Percentiles rank a stretch among this genome's conserved stretches.
These are phyloP conservation scores for Microtus montanus DNA, from an alignment of 2,113 vertebrate genomes.

Conservation along the genomic window DNA sequence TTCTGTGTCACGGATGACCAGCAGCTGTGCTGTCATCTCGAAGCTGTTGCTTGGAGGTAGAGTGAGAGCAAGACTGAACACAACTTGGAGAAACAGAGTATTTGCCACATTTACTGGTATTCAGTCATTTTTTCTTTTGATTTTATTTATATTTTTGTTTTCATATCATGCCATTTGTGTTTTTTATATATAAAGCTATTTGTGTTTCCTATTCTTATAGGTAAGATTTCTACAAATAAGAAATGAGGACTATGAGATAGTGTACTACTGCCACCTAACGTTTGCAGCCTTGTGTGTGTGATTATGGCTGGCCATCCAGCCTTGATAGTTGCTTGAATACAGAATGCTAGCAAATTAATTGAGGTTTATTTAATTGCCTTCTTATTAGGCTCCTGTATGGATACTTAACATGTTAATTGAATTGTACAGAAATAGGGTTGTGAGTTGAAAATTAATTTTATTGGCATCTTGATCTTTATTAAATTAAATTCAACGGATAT, in stretches of 20 bases:
- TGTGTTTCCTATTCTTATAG: constrained; percentile 54
- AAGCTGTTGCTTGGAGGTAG: not conserved
- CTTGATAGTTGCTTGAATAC: constrained; percentile 49
- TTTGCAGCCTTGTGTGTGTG: constrained; percentile 62
- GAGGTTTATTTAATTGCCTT: constrained; percentile 72
- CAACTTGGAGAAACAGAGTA: not conserved
- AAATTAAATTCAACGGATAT: constrained; percentile 57
- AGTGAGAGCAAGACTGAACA: not conserved
- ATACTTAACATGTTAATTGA: constrained; percentile 69
- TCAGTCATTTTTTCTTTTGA: not conserved
- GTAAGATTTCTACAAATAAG: constrained; percentile 24
- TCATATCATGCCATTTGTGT: constrained; percentile 4
- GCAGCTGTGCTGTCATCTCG: not conserved
- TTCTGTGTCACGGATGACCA: not conserved
- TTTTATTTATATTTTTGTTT: constrained; percentile 44
- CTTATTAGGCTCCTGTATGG: constrained; percentile 52
- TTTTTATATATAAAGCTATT: constrained; percentile 48
- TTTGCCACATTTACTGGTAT: not conserved
- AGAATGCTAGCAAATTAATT: constrained; percentile 67
- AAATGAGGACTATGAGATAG: constrained; percentile 29
- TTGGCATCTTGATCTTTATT: constrained; percentile 59
- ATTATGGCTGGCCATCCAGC: constrained; percentile 45
- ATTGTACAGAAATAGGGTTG: constrained; percentile 59
- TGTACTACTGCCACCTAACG: constrained; percentile 79
- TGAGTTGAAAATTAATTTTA: constrained; percentile 72